Percentiles rank a stretch among this genome's conserved stretches.
These are phyloP conservation scores for Cantharis lateralis DNA, from an alignment of 2,888 invertebrate species.

Conservation along the genomic window DNA sequence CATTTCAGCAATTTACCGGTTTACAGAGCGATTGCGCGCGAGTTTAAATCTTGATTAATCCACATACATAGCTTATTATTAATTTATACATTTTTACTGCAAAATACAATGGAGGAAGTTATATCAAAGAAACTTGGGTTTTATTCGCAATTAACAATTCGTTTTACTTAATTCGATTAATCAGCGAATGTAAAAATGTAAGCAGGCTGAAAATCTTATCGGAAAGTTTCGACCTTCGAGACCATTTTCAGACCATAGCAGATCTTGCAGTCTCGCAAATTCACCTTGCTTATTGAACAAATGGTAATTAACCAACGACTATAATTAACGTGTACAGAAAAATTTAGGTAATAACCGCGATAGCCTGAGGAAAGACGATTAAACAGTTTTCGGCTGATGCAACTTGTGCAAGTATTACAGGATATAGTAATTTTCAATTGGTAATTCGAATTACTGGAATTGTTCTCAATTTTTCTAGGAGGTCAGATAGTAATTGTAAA, in stretches of 20 bases:
- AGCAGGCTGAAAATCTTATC: neutral
- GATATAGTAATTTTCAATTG: slow-evolving; percentile 31
- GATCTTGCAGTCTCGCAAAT: neutral
- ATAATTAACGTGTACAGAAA: neutral
- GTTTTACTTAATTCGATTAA: neutral
- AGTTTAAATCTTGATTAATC: too few species aligned
- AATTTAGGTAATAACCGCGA: neutral
- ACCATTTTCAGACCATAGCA: neutral
- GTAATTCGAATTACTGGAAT: slow-evolving; percentile 32
- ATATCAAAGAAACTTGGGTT: too few species aligned
- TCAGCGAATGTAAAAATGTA: too few species aligned
- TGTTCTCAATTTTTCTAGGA: slow-evolving; percentile 35
- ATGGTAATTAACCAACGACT: neutral
- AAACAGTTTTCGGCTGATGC: slow-evolving; percentile 32
- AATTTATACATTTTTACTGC: too few species aligned
- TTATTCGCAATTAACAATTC: neutral
- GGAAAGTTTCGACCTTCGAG: neutral
- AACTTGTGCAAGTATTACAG: slow-evolving; percentile 31
- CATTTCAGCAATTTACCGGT: too few species aligned
- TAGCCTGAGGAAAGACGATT: slow-evolving; percentile 17
- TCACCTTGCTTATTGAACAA: neutral
- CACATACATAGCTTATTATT: too few species aligned
- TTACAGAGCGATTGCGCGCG: too few species aligned
- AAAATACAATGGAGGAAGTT: too few species aligned
- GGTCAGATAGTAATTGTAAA: slow-evolving; percentile 21